These are phyloP conservation scores for Xiphophorus hellerii DNA, from an alignment of 2,113 vertebrate genomes.

Conservation along the genomic window DNA sequence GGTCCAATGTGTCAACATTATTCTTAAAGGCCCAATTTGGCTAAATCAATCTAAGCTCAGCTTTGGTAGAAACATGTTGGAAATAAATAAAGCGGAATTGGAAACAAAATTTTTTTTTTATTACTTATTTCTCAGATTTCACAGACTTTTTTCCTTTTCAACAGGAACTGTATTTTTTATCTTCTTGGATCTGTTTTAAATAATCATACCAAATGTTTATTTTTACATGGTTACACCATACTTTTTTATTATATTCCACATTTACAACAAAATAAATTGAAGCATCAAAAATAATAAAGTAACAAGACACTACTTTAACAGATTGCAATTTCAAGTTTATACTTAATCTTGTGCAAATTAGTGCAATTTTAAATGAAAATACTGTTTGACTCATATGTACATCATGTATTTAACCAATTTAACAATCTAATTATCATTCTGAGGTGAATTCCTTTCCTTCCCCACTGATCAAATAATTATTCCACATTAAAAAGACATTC, in stretches of 20 bases:
- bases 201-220: not conserved
- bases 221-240: not conserved
- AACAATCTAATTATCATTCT: no score
- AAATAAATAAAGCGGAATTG: not conserved
- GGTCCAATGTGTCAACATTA: not conserved
- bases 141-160: not conserved
- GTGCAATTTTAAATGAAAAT: not conserved
- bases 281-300: not conserved
- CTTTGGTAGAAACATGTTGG: not conserved
- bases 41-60: not conserved
- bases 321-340: not conserved
- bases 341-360: not conserved
- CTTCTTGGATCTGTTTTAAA: not conserved
- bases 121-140: no score
- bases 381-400: not conserved
- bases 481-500: no score
- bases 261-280: not conserved
- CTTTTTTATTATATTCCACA: conserved; percentile 13
- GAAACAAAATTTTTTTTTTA: not conserved
- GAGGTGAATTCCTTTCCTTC: no score
- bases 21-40: not conserved
- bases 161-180: not conserved
- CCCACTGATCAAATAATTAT: no score
- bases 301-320: not conserved
- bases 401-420: not conserved